Evolutionary conservation across 2,113 vertebrate species (phyloP), one percentile per base, ranked within the genome.

Genomic region (Paedocypris sp.): DNA sequence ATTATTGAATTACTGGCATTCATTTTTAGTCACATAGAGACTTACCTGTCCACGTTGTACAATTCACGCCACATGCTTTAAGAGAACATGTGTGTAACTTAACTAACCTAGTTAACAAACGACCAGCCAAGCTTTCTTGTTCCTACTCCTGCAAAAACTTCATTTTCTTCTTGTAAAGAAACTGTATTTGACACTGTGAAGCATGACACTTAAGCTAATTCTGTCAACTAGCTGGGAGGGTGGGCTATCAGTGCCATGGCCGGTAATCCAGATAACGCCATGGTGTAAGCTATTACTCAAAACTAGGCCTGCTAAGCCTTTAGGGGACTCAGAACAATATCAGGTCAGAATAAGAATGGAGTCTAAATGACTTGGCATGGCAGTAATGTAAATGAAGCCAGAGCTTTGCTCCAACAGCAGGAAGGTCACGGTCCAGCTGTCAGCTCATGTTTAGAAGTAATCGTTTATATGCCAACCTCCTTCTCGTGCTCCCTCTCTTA

Each of bases 351-450:
- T 80, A 80, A 76, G 78, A 81, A 83, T 84, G 76, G 79, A 75
- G 77, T 79, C 78, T 82, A 85, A 85, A 84, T 85, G 78, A 83
- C 81, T 83, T 84, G 81, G 80, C 79, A 80, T 76, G 73, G 77
- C 79, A 78, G 77, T 70, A 73, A 84, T 87, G 83, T 83, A 78
- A 83, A 82, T 84, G 78, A 83, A 67, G 66, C 42, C 1, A 64
- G 76, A 60, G 72, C 62, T 67, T 74, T 80, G 49, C 60, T 74
- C 71, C 78, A 75, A 83, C 75, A 72, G 69, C 66, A 73, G 64
- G 81, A 83, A 88, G 83, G 60, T 79, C 73, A 76, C 47, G 67
- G 67, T 80, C 82, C 75, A 81, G 74, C 71, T 83, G 78, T 83
- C 81, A 77, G 42, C 66, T 81, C 77, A 28, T 74, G 82, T 73